A percentile compares a stretch with the other conserved stretches of the same genome.
Evolutionary conservation across 2,113 vertebrate species (phyloP).

Genomic region (Passer montanus): DNA sequence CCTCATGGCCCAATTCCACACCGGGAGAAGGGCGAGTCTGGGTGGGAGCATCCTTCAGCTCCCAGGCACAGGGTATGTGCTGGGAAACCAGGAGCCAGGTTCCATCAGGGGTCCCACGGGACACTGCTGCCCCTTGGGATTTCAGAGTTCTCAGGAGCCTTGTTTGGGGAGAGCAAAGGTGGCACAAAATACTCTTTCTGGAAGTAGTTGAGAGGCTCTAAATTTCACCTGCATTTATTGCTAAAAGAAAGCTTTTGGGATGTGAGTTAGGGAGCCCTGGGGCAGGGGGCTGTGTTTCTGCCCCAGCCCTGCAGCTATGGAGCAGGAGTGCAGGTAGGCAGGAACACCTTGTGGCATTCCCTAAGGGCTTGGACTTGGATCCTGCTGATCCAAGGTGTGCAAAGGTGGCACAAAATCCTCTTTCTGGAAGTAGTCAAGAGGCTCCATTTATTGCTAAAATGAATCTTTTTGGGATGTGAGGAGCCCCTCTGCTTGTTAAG

Average conservation of each 20-base stretch:
- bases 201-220: neutral
- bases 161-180: neutral
- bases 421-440: neutral
- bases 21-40: rapidly evolving
- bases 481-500: rapidly evolving
- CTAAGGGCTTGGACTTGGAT: rapidly evolving
- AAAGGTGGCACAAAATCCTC: neutral
- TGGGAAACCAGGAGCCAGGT: rapidly evolving
- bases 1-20: neutral
- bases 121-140: neutral
- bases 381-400: neutral
- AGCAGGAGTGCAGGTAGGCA: rapidly evolving
- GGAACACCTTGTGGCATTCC: rapidly evolving
- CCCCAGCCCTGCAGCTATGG: rapidly evolving
- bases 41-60: neutral
- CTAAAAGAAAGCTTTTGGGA: neutral
- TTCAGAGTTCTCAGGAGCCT: neutral
- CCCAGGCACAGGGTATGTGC: no score
- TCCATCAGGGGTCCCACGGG: rapidly evolving
- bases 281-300: neutral
- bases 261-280: neutral
- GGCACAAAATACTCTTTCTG: neutral
- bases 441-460: neutral
- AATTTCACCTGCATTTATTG: neutral
- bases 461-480: rapidly evolving